A percentile compares a stretch with the other conserved stretches of the same genome.
These are phyloP conservation scores for Peromyscus polionotus DNA, from an alignment of 2,113 vertebrate genomes.

Conservation along the genomic window DNA sequence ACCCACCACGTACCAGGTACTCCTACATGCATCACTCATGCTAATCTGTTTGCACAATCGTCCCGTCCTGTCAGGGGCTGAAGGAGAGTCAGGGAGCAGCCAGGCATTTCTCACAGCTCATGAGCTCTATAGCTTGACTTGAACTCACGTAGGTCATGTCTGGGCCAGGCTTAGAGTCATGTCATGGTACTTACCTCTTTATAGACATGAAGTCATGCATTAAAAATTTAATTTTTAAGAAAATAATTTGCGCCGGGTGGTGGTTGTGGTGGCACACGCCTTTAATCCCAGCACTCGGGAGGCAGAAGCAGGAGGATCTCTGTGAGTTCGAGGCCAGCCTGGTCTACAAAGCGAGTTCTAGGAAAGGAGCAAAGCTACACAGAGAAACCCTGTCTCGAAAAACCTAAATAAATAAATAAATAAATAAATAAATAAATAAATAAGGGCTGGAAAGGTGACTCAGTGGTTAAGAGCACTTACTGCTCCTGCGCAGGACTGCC, in stretches of 20 bases:
- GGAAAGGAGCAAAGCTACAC: no score
- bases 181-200: background rate
- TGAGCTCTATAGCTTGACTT: background rate
- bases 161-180: background rate
- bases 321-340: no score
- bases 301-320: no score
- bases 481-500: background rate
- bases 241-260: background rate
- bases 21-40: background rate
- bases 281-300: no score
- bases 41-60: background rate
- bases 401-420: no score
- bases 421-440: no score
- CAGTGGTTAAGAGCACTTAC: background rate
- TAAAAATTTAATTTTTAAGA: background rate
- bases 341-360: no score
- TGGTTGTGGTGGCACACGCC: no score
- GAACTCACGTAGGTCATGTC: background rate
- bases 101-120: background rate
- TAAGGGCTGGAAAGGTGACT: no score
- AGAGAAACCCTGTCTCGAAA: no score
- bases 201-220: background rate
- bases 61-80: no score
- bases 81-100: background rate
- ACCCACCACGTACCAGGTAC: background rate